Conservation (phyloP, 2,797 vertebrate genomes). For the Esox masquinongy region DNA sequence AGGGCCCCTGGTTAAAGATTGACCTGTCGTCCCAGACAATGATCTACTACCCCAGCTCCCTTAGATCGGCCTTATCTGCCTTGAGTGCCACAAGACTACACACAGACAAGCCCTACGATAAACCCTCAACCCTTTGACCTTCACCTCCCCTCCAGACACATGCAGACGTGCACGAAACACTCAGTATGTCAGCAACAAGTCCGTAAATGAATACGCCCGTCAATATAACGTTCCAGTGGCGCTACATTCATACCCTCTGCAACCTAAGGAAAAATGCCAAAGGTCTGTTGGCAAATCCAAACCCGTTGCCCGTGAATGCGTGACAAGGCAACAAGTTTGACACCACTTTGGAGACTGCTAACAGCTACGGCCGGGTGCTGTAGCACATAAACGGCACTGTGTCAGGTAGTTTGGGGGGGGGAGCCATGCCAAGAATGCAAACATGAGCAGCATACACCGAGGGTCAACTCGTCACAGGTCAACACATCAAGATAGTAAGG, state of each 20-base stretch:
- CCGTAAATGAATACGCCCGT: background rate
- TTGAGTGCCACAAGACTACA: constrained; percentile 8
- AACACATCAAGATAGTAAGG: background rate
- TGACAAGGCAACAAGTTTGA: background rate
- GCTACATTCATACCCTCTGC: constrained; percentile 3
- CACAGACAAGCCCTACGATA: constrained; percentile 18
- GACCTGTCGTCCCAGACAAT: constrained; percentile 62
- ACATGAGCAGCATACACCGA: constrained; percentile 32
- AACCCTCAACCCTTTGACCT: constrained; percentile 30
- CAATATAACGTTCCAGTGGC: background rate
- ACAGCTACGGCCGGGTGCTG: background rate
- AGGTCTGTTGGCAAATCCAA: background rate
- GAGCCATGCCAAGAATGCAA: constrained; percentile 42
- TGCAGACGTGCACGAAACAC: constrained; percentile 10
- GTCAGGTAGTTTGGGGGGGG: background rate
- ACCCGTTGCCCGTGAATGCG: no score
- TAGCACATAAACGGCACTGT: background rate
- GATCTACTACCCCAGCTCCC: constrained; percentile 58
- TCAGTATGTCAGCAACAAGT: background rate
- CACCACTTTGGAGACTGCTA: background rate
- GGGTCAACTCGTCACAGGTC: constrained; percentile 9
- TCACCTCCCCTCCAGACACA: constrained; percentile 12
- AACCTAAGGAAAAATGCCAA: constrained; percentile 11
- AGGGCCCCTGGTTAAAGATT: constrained; percentile 66
- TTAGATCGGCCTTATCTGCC: constrained; percentile 9